phyloP scores from a whole-genome alignment of 2,888 invertebrate species.

The Tachystola acroxantha region DNA sequence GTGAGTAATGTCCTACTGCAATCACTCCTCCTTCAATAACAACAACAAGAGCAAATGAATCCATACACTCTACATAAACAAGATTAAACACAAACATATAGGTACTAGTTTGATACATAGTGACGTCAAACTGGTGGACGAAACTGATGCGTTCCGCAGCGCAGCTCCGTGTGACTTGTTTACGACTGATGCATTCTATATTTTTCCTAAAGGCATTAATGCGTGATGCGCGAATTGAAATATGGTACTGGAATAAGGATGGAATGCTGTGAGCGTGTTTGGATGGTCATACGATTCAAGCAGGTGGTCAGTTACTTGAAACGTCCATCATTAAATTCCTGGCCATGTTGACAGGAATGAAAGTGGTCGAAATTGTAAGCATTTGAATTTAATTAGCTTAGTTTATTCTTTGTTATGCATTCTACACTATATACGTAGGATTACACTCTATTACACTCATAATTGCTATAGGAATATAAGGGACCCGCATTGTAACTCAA shows the following conservation, averaged over 20 bases:
- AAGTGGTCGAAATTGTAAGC: too few species aligned
- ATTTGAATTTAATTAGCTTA: too few species aligned
- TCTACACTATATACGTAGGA: too few species aligned
- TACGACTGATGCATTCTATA: conserved; percentile 52
- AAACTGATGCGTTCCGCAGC: conserved; percentile 36
- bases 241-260: conserved; percentile 36
- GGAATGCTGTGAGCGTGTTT: conserved; percentile 30
- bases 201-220: conserved; percentile 60
- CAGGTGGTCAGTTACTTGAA: too few species aligned
- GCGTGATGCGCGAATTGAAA: conserved; percentile 61
- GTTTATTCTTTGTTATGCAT: too few species aligned
- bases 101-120: conserved; percentile 40
- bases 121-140: conserved; percentile 40
- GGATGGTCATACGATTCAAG: conserved; percentile 9
- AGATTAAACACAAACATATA: background rate
- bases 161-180: conserved; percentile 39
- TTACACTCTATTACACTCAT: too few species aligned
- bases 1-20: too few species aligned
- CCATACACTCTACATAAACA: background rate
- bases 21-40: too few species aligned
- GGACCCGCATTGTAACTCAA: too few species aligned
- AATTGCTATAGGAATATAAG: too few species aligned
- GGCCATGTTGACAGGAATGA: too few species aligned
- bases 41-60: background rate
- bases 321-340: too few species aligned